These are phyloP conservation scores for Aporophyla nigra DNA, from an alignment of 2,888 invertebrate genomes.

Conservation along the genomic window DNA sequence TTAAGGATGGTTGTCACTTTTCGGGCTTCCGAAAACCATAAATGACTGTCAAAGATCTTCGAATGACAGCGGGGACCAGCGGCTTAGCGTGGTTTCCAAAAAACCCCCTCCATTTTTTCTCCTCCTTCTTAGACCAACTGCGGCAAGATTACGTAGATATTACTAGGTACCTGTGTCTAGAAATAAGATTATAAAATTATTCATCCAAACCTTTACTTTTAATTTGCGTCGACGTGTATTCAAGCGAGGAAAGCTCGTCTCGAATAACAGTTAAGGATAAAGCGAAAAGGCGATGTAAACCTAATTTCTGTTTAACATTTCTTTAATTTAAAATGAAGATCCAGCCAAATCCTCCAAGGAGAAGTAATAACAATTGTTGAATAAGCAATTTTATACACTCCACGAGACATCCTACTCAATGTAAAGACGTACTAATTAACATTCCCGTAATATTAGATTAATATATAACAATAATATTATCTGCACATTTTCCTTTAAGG, in stretches of 20 bases:
- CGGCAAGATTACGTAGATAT: too few species aligned
- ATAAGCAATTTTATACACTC: constrained; percentile 59
- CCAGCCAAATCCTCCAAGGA: constrained; percentile 51
- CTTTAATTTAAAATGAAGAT: constrained; percentile 59
- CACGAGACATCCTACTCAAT: constrained; percentile 47
- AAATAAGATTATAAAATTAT: constrained; percentile 35
- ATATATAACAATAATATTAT: constrained; percentile 58
- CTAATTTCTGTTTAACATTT: constrained; percentile 62
- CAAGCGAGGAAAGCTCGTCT: constrained; percentile 24
- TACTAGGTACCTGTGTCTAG: too few species aligned
- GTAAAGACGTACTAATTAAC: constrained; percentile 57
- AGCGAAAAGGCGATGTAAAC: constrained; percentile 55
- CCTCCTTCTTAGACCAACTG: too few species aligned
- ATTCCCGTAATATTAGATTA: constrained; percentile 56
- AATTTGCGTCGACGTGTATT: constrained; percentile 49
- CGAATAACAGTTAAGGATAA: constrained; percentile 53
- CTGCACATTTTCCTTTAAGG: constrained; percentile 53
- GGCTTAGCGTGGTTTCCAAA: too few species aligned
- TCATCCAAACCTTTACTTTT: constrained; percentile 28
- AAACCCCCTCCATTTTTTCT: too few species aligned
- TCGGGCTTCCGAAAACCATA: too few species aligned
- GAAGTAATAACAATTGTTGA: constrained; percentile 61
- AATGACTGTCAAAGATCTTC: too few species aligned
- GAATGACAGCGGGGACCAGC: too few species aligned
- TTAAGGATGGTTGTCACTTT: too few species aligned